Conservation (phyloP, 2,113 vertebrate genomes). For the Pelecanus crispus region DNA sequence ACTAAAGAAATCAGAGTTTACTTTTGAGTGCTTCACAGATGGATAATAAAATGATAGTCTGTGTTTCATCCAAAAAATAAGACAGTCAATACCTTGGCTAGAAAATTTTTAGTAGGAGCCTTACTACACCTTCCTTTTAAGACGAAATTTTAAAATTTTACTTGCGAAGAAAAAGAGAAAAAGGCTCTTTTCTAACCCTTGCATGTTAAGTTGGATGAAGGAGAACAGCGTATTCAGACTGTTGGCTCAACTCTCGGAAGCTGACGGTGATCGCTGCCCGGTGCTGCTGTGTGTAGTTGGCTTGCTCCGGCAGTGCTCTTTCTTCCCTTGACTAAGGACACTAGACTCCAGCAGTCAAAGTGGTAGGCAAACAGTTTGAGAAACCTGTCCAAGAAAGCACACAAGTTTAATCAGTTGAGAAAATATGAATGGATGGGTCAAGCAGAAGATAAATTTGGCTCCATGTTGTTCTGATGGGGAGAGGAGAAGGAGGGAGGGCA, state of each 20-base stretch:
- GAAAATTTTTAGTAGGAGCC: background rate
- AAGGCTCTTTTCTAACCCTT: background rate
- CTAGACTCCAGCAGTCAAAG: background rate
- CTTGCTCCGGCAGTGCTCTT: background rate
- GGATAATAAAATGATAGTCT: background rate
- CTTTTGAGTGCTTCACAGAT: background rate
- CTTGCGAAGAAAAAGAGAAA: background rate
- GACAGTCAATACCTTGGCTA: background rate
- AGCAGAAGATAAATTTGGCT: background rate
- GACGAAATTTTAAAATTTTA: background rate
- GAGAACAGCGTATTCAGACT: background rate
- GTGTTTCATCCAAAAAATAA: background rate
- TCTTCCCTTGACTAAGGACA: too few relatives aligned
- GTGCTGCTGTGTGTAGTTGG: fast-evolving
- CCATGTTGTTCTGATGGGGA: background rate
- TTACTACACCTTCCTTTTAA: background rate
- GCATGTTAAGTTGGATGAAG: background rate
- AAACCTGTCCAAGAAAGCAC: background rate
- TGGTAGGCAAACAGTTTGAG: background rate
- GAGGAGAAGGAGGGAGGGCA: background rate
- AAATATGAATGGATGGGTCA: background rate
- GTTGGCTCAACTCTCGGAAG: background rate
- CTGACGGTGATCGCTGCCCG: background rate
- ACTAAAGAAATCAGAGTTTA: background rate
- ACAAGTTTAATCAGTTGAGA: background rate